Evolutionary conservation across 2,113 vertebrate species (phyloP), one percentile per base, ranked within the genome.

Genomic region (Rhinoderma darwinii): DNA sequence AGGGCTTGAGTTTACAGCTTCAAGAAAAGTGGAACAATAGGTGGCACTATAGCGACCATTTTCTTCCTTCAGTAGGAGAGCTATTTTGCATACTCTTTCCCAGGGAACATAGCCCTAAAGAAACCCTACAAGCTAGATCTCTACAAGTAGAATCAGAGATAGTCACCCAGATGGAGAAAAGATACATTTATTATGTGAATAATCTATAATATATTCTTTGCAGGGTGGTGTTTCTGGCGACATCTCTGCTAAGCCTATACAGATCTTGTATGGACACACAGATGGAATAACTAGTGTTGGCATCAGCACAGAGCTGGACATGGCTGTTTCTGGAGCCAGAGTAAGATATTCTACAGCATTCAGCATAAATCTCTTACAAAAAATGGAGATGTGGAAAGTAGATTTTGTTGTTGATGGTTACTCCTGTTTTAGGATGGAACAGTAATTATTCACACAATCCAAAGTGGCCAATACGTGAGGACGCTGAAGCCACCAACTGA

Each of bases 281-380:
- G 95, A 97, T 2, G 97, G 98, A 90, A 95, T 99, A 84, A 89
- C 96, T 0, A 97, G 97, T 76, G 97, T 98, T 68, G 93, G 93
- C 79, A 97, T 99, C 92, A 99, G 97, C 92, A 98, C 97, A 6
- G 98, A 99, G 89, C 91, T 99, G 88, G 98, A 99, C 89, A 97
- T 99, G 97, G 96, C 97, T 2, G 95, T 97, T 20, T 99, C 98
- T 61, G 97, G 98, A 89, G 96, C 97, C 70, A 92, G 93, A 94
- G 98, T 99, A 94, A 92, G 93, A 27, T 39, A 61, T 61, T 32
- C 32, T 73, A 25, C 20, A 56, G 4, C 35, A 20, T 25, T 0
- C 2, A 41, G 20, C 2, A 41, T 72, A 72, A 10, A 20, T 3
- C 0, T 30, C 15, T 66, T 47, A 47, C 3, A 66, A 68, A 68